Evolutionary conservation across 53 echinoderm and acorn worm species (phyloP), one percentile per base, ranked within the genome.

Genomic region (Temnopleurus reevesii): DNA sequence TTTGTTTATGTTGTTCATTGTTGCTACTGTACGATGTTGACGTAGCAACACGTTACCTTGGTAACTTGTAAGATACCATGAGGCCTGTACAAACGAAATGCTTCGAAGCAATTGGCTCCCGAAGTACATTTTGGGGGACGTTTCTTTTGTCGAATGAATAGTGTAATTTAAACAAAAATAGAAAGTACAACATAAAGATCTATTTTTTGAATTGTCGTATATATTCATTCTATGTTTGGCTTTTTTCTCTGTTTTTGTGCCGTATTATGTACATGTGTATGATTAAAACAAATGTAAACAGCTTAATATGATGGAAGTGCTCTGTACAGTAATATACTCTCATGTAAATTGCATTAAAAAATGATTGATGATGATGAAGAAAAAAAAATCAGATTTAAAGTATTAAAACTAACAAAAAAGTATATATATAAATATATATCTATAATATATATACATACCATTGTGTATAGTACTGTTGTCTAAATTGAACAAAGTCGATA

Each of bases 361-460:
- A 71, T 84, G 45, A 84, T n/a, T n/a, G n/a, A n/a, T n/a, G n/a
- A n/a, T n/a, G n/a, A 17, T 87, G 61, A 85, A 38, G 45, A 44
- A 60, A 36, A 45, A 81, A 82, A 82, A 85, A 65, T 19, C 88
- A 87, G 88, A 87, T 87, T 86, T 86, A 86, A 87, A 87, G 88
- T 87, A 87, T 87, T 87, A 87, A n/a, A 49, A 45, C 59, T 59
- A 87, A 87, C 65, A 87, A 53, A 64, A 86, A 87, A 87, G 66
- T 87, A 87, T 66, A 87, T 87, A 87, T 87, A 87, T 87, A 87
- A 46, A 66, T 64, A 87, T 87, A 64, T 87, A 87, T 87, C 46
- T 87, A 87, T 87, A 87, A 87, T 87, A 86, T 86, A 87, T 87
- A 87, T 66, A 87, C 53, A 87, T 86, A 46, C 47, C 88, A 87